A percentile compares a stretch with the other conserved stretches of the same genome.
These are phyloP conservation scores for Oncorhynchus nerka DNA, from an alignment of 2,113 vertebrate species.

Conservation along the genomic window DNA sequence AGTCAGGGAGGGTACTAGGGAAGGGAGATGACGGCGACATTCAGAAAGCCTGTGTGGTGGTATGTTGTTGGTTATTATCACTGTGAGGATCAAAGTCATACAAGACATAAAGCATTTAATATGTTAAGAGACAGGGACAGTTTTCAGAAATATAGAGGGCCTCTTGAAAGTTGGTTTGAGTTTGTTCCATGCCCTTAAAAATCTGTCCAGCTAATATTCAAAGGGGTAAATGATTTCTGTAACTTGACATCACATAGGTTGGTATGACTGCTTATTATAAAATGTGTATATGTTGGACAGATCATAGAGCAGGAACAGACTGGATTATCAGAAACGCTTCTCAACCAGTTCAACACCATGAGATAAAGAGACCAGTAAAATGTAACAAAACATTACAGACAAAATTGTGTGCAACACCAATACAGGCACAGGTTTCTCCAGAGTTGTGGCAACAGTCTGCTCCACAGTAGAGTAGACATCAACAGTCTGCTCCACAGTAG, in stretches of 20 bases:
- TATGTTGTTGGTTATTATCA: slow-evolving; percentile 9
- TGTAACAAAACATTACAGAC: too few species aligned
- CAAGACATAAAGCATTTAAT: neutral
- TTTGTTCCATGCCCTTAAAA: slow-evolving; percentile 9
- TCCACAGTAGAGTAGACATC: too few species aligned
- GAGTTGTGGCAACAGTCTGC: too few species aligned
- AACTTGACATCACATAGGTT: neutral
- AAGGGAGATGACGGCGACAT: neutral
- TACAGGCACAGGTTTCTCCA: too few species aligned
- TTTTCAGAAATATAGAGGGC: neutral
- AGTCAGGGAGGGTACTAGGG: neutral
- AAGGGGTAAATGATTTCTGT: neutral
- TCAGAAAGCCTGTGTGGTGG: slow-evolving; percentile 42
- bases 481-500: too few species aligned
- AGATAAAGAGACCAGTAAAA: neutral
- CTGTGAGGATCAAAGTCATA: slow-evolving; percentile 17
- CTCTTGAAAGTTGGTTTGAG: neutral
- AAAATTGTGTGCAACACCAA: too few species aligned
- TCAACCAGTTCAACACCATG: neutral
- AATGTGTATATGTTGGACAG: slow-evolving; percentile 16
- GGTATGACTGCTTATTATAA: neutral
- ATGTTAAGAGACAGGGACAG: neutral
- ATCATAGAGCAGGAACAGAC: slow-evolving; percentile 49
- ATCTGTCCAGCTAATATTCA: slow-evolving; percentile 4
- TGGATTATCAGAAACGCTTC: neutral